Evolutionary conservation across 2,113 vertebrate species (phyloP).

Genomic region (Galemys pyrenaicus): DNA sequence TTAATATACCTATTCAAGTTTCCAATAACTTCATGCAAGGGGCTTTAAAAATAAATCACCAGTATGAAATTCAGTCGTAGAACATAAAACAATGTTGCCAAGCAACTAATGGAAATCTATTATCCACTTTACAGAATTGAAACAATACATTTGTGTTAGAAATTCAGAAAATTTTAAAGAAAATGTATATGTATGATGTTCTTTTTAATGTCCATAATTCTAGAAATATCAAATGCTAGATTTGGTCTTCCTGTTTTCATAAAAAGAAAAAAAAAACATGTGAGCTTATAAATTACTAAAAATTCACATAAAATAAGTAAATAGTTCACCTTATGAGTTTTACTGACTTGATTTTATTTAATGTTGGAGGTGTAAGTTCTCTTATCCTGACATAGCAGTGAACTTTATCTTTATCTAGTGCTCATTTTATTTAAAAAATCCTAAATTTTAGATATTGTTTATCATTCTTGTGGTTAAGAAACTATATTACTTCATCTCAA

Average conservation of each 20-base stretch:
- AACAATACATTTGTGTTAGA: not conserved
- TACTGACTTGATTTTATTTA: not conserved
- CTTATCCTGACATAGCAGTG: not conserved
- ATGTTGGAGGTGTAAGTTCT: not conserved
- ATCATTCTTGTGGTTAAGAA: too few relatives aligned
- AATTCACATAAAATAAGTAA: not conserved
- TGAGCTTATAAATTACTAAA: not conserved
- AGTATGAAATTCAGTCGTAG: not conserved
- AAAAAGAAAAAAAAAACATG: not conserved
- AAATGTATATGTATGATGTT: not conserved
- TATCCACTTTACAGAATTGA: not conserved
- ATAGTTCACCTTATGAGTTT: not conserved
- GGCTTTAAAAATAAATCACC: slow-evolving; percentile 20
- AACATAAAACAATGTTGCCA: slow-evolving; percentile 47
- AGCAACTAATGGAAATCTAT: slow-evolving; percentile 44
- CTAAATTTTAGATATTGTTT: too few relatives aligned
- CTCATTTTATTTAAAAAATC: not conserved
- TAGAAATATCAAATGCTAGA: not conserved
- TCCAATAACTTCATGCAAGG: not conserved
- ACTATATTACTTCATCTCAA: too few relatives aligned
- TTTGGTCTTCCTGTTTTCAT: not conserved
- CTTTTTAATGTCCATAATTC: not conserved
- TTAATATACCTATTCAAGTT: not conserved
- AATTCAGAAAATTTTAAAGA: not conserved
- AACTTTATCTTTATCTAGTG: not conserved